phyloP scores from a whole-genome alignment of 2,888 invertebrate species.

The Lysandra bellargus region DNA sequence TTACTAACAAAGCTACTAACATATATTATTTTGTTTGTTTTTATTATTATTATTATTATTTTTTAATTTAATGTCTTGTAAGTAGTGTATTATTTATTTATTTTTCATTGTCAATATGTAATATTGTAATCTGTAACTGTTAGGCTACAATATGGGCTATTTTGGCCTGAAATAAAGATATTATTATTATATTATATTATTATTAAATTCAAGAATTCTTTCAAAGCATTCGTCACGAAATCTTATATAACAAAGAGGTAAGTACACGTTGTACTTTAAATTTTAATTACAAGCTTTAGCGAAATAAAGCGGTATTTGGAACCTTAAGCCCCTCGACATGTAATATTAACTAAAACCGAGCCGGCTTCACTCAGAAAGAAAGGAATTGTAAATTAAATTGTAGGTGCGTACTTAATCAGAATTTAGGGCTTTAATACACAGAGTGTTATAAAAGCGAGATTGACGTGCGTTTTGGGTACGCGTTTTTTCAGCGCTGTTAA shows the following conservation, averaged over 20 bases:
- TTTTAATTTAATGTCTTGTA: too few species aligned
- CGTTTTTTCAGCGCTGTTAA: background rate
- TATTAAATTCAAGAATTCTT: background rate
- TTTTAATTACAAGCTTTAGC: constrained; percentile 25
- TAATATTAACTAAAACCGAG: constrained; percentile 28
- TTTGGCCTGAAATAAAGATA: too few species aligned
- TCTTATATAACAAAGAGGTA: constrained; percentile 5
- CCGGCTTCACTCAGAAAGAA: constrained; percentile 17
- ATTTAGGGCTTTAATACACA: background rate
- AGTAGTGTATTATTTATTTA: too few species aligned
- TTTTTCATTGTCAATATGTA: too few species aligned
- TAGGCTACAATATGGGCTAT: too few species aligned
- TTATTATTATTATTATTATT: too few species aligned
- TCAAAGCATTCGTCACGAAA: constrained; percentile 22
- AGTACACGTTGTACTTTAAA: constrained; percentile 5
- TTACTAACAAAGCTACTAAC: too few species aligned
- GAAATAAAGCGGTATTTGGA: constrained; percentile 25
- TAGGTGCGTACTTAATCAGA: constrained; percentile 3
- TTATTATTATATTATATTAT: too few species aligned
- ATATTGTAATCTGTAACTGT: too few species aligned
- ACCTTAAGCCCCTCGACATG: constrained; percentile 19
- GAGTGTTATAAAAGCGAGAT: background rate
- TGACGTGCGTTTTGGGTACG: background rate
- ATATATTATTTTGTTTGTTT: too few species aligned
- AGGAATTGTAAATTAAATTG: constrained; percentile 24